These are phyloP conservation scores for Corbicula japonica DNA, from an alignment of 2,888 invertebrate species.

Conservation along the genomic window DNA sequence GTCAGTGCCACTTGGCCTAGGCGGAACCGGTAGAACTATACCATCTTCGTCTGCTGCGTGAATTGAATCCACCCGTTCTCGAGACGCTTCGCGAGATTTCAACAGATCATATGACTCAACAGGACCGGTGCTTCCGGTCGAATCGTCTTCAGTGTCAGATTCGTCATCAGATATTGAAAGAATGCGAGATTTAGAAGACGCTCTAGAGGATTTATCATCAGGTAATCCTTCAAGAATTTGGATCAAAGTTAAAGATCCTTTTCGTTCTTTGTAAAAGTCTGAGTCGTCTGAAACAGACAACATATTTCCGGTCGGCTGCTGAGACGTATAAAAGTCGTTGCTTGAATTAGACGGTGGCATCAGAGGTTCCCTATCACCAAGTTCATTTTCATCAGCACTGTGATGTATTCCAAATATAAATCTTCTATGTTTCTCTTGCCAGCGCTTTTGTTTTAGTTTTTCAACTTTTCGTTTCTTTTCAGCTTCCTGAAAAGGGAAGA, in stretches of 20 bases:
- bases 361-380: constrained; percentile 69
- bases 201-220: constrained; percentile 53
- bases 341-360: constrained; percentile 58
- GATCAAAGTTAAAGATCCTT: constrained; percentile 55
- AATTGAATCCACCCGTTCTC: constrained; percentile 47
- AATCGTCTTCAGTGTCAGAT: constrained; percentile 67
- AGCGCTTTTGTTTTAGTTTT: constrained; percentile 81
- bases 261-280: constrained; percentile 60
- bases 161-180: constrained; percentile 58
- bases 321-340: constrained; percentile 17
- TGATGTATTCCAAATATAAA: constrained; percentile 77
- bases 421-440: constrained; percentile 83
- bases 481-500: constrained; percentile 72
- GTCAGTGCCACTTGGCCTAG: neutral
- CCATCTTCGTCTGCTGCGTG: constrained; percentile 35
- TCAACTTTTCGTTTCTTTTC: constrained; percentile 83
- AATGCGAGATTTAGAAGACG: constrained; percentile 55
- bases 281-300: constrained; percentile 63
- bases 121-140: constrained; percentile 66
- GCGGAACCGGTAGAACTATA: constrained; percentile 38
- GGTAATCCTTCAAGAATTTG: constrained; percentile 67
- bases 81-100: constrained; percentile 61
- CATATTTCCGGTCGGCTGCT: constrained; percentile 40
- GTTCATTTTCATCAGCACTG: constrained; percentile 72
- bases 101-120: constrained; percentile 74